These are phyloP conservation scores for Sarcophaga peregrina DNA, from an alignment of 1,140 invertebrate species.

Conservation along the genomic window DNA sequence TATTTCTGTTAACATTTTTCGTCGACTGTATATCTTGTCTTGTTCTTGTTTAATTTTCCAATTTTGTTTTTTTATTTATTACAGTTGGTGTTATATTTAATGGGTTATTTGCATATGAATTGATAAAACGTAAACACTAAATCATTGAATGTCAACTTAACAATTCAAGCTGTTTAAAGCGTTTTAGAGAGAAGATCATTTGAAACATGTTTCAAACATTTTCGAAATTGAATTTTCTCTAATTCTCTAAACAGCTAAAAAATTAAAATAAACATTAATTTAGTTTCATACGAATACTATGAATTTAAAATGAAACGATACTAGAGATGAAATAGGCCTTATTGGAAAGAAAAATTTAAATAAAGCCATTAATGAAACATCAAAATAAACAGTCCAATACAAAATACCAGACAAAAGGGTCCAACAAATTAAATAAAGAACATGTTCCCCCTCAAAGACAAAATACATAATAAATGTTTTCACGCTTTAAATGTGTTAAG, in stretches of 20 bases:
- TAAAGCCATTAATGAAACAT: conserved; percentile 39
- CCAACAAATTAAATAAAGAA: background rate
- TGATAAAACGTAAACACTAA: background rate
- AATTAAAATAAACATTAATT: conserved; percentile 2
- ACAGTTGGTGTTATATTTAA: background rate
- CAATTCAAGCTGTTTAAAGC: background rate
- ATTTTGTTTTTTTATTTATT: background rate
- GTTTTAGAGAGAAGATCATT: background rate
- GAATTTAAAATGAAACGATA: background rate
- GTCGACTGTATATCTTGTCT: no score
- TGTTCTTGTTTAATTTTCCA: background rate
- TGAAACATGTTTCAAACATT: background rate
- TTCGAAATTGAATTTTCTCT: background rate
- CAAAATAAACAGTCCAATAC: conserved; percentile 33
- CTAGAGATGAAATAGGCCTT: conserved; percentile 15
- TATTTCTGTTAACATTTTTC: no score
- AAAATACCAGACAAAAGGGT: background rate
- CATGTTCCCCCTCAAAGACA: background rate
- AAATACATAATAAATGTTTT: conserved; percentile 32
- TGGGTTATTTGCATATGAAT: conserved; percentile 12
- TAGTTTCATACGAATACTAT: background rate
- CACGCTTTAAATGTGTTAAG: conserved; percentile 40
- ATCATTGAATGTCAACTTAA: conserved; percentile 3
- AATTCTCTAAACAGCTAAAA: background rate
- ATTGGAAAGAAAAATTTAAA: conserved; percentile 34